Conservation (phyloP, 2,113 vertebrate genomes). For the Oriolus oriolus region DNA sequence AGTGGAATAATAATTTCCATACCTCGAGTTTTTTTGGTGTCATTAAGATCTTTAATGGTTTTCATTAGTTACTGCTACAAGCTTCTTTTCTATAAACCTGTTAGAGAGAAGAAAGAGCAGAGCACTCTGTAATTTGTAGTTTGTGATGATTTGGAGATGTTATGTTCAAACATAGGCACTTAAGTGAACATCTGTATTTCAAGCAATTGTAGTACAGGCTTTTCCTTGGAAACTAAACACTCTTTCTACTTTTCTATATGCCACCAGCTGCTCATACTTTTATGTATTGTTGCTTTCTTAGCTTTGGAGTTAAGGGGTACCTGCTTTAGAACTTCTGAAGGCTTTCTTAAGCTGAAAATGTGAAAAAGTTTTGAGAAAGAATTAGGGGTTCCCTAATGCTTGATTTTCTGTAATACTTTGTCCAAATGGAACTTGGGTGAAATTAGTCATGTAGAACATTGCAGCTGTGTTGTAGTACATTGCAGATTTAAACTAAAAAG, state of each 20-base stretch:
- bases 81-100: background rate
- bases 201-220: background rate
- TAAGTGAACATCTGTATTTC: background rate
- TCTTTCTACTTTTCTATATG: background rate
- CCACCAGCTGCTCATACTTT: background rate
- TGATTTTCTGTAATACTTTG: background rate
- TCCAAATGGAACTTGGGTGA: background rate
- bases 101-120: background rate
- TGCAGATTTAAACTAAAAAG: background rate
- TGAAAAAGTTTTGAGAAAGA: background rate
- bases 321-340: background rate
- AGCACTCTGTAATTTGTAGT: background rate
- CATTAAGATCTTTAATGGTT: background rate
- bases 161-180: background rate
- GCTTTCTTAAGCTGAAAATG: background rate
- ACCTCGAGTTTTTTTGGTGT: background rate
- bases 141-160: background rate
- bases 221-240: background rate
- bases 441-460: background rate
- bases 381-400: background rate
- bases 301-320: background rate
- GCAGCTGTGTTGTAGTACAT: background rate
- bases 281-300: background rate
- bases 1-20: background rate
- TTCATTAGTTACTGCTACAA: background rate